Base-by-base conservation (phyloP, 2,797 vertebrate genomes). In the Euthynnus affinis region DNA sequence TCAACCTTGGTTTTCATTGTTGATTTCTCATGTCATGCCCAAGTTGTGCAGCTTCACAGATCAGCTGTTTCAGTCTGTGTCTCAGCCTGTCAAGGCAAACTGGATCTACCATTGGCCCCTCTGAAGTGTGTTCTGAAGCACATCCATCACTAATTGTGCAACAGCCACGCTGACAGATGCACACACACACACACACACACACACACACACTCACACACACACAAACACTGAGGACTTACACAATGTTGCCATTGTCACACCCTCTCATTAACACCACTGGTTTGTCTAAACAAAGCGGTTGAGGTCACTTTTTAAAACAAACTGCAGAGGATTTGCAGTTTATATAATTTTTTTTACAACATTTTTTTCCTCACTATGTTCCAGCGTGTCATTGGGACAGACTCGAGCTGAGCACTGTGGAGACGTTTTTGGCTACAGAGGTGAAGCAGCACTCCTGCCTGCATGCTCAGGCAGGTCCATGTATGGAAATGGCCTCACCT, bases 131-230 rank as follows among this genome's bases (percentile, higher is more conserved):
- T 74, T 69, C 79, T 76, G 53, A 74, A 46, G 81, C 91, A 89
- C 91, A 78, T 89, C 87, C 89, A 80, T 78, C 44, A 40, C 60
- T 72, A 83, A 79, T 79, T 80, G 87, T 77, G 81, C 84, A 88
- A 82, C 71, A 76, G 62, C 29, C 63, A 73, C 66, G 40, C 14
- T 77, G 75, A 86, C 78, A 81, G 15, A 71, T 7, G 14, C 9
- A 37, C 40, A 37, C 34, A 37, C 8, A 37, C 48, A 37, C 59
- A 44, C 14, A 65, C 71, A 40, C 27, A 60, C 55, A 57, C 32
- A 72, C 46, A 71, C 55, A 65, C 72, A 73, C 60, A 55, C 69
- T 46, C 52, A 46, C 59, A 61, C 65, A 66, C 55, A 58, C 40
- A 48, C 42, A 74, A 61, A 71, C n/a, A 52, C 12, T 13, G 55